Percentiles rank a stretch among this genome's conserved stretches.
Conservation (phyloP, 1,140 invertebrate species). For the Atta texana region DNA sequence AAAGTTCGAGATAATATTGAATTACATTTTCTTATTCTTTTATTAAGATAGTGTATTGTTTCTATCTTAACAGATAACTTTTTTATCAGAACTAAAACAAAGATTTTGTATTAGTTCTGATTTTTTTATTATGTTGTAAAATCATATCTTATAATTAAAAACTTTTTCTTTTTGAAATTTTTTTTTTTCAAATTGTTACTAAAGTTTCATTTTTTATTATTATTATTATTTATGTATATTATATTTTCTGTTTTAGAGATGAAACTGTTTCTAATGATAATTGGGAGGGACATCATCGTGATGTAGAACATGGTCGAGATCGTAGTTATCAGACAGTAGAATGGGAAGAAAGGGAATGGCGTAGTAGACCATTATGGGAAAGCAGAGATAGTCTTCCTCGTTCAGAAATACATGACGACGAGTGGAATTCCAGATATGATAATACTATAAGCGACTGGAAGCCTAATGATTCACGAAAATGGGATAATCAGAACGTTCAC, state of each 20-base stretch:
- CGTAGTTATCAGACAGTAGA: conserved; percentile 78
- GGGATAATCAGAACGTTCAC: conserved; percentile 83
- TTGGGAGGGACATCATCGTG: conserved; percentile 83
- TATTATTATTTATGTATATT: neutral
- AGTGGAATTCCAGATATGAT: conserved; percentile 83
- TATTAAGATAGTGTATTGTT: neutral
- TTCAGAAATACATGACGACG: conserved; percentile 83
- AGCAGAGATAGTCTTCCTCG: conserved; percentile 82
- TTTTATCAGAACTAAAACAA: neutral
- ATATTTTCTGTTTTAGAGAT: conserved; percentile 70
- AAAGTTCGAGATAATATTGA: neutral
- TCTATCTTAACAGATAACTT: neutral
- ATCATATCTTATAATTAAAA: neutral
- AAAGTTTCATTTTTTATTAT: neutral
- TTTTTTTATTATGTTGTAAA: too few species aligned
- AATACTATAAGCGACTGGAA: conserved; percentile 84
- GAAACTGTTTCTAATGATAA: conserved; percentile 80
- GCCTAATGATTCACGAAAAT: conserved; percentile 82
- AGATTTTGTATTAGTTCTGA: too few species aligned
- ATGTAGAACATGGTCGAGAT: conserved; percentile 81
- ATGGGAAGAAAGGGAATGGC: conserved; percentile 85
- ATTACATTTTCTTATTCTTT: conserved; percentile 7
- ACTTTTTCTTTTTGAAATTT: neutral
- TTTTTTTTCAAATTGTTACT: neutral
- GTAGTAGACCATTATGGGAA: conserved; percentile 81